phyloP scores from a whole-genome alignment of 1,140 invertebrate genomes.

The Camponotus vicinus region DNA sequence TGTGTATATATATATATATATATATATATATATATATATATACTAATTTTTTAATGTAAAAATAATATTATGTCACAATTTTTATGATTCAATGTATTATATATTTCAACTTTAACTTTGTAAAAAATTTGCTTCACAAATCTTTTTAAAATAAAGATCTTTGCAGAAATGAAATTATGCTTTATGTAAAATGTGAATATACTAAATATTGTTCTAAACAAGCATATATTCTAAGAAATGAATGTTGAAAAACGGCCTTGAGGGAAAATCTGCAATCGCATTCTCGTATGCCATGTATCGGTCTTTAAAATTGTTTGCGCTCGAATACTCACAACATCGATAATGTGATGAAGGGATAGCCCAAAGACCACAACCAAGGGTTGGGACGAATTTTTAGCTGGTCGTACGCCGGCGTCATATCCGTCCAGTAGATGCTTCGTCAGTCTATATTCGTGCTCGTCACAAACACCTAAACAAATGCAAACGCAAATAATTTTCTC shows the following conservation, averaged over 20 bases:
- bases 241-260: not conserved
- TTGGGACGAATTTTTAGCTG: constrained; percentile 91
- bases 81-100: too few relatives aligned
- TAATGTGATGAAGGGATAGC: constrained; percentile 93
- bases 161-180: not conserved
- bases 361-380: constrained; percentile 92
- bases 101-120: not conserved
- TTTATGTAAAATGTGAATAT: not conserved
- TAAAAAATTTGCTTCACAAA: not conserved
- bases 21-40: too few relatives aligned
- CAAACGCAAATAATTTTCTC: not conserved
- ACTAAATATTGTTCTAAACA: not conserved
- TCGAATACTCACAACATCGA: constrained; percentile 90
- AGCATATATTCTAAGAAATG: not conserved
- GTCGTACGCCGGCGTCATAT: constrained; percentile 92
- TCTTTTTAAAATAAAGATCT: not conserved
- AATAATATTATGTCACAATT: not conserved
- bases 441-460: constrained; percentile 91
- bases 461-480: constrained; percentile 83
- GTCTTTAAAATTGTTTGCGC: constrained; percentile 28
- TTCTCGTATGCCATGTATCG: not conserved
- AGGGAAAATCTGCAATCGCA: not conserved
- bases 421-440: constrained; percentile 91
- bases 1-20: too few relatives aligned
- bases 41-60: not conserved